phyloP scores from a whole-genome alignment of 1,140 invertebrate genomes.

The Leptoteleia sp. region DNA sequence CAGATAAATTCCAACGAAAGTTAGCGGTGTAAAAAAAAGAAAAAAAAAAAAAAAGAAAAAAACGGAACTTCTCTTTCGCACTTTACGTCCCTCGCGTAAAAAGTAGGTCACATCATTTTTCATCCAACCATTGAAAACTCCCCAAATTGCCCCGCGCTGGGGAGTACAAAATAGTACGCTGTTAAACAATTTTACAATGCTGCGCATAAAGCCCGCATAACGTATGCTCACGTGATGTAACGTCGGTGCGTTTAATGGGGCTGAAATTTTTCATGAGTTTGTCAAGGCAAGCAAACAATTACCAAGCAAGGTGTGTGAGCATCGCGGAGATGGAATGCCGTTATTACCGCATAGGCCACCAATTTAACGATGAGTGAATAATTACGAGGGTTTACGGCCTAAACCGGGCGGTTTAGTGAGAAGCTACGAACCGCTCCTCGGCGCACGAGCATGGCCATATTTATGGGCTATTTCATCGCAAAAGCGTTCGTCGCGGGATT shows the following conservation, averaged over 20 bases:
- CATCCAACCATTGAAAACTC: slow-evolving; percentile 15
- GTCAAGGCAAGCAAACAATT: slow-evolving; percentile 68
- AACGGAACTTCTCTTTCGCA: not conserved
- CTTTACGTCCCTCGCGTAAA: slow-evolving; percentile 14
- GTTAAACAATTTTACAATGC: slow-evolving; percentile 43
- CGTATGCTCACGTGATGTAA: slow-evolving; percentile 34
- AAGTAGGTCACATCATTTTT: slow-evolving; percentile 30
- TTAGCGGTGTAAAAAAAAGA: not conserved
- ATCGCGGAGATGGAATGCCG: slow-evolving; percentile 70
- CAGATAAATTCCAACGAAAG: not conserved
- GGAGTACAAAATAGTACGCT: slow-evolving; percentile 3
- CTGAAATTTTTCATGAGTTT: slow-evolving; percentile 63
- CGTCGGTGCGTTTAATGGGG: slow-evolving; percentile 46
- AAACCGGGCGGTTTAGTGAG: slow-evolving; percentile 71
- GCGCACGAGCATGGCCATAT: slow-evolving; percentile 69
- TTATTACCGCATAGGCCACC: slow-evolving; percentile 75
- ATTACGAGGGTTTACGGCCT: slow-evolving; percentile 78
- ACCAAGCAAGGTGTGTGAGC: slow-evolving; percentile 66
- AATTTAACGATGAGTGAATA: slow-evolving; percentile 80
- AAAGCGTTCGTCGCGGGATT: slow-evolving; percentile 63
- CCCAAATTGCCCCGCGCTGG: slow-evolving; percentile 1
- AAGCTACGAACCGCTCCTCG: slow-evolving; percentile 42
- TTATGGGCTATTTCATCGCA: slow-evolving; percentile 71
- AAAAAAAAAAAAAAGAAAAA: slow-evolving; percentile 4
- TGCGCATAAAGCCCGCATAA: not conserved